phyloP scores from a whole-genome alignment of 1,140 invertebrate species.

The Macrostomum lignano region DNA sequence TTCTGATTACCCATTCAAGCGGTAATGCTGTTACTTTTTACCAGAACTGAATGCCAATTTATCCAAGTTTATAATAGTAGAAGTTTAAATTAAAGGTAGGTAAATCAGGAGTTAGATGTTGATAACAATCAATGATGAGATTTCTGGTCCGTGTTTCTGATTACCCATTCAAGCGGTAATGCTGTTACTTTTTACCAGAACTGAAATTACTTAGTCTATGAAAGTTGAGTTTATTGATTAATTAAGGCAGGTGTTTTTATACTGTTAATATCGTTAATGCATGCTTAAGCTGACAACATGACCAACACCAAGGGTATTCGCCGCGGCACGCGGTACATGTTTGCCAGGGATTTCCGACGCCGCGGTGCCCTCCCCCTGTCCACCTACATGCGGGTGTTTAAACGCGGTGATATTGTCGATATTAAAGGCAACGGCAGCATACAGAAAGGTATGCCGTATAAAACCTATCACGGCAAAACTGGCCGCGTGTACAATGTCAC shows the following conservation, averaged over 20 bases:
- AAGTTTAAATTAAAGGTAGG: too few relatives aligned
- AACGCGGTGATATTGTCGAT: constrained; percentile 88
- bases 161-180: too few relatives aligned
- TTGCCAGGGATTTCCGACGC: constrained; percentile 66
- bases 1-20: too few relatives aligned
- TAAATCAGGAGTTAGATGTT: too few relatives aligned
- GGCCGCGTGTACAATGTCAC: constrained; percentile 91
- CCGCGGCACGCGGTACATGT: constrained; percentile 83
- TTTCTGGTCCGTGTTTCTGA: too few relatives aligned
- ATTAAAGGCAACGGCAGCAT: constrained; percentile 96
- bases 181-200: too few relatives aligned
- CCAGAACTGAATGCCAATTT: too few relatives aligned
- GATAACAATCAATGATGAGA: too few relatives aligned
- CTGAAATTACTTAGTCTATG: too few relatives aligned
- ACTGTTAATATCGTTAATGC: background rate
- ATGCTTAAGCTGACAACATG: constrained; percentile 33
- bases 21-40: too few relatives aligned
- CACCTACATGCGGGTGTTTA: constrained; percentile 86
- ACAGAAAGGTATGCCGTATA: constrained; percentile 97
- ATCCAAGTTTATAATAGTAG: too few relatives aligned
- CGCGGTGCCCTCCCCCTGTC: constrained; percentile 74
- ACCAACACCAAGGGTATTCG: constrained; percentile 91
- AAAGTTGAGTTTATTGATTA: too few relatives aligned
- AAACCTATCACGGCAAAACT: constrained; percentile 91
- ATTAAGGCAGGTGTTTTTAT: background rate